Evolutionary conservation across 2,888 invertebrate genomes (phyloP).

Genomic region (Hydropsyche betteni): DNA sequence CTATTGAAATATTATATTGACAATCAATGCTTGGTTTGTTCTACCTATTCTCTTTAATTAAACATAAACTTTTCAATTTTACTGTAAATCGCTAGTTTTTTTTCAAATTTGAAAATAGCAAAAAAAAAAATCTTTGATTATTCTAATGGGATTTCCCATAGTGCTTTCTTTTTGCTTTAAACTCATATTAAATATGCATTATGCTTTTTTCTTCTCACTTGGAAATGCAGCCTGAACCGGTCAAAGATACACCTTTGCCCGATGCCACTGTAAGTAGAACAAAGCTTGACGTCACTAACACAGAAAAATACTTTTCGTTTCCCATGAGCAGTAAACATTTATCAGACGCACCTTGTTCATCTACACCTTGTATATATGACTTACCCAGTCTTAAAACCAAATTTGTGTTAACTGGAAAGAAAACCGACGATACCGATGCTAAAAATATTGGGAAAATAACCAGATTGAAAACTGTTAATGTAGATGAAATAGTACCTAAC

Average conservation of each 20-base stretch:
- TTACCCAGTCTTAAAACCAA: conserved; percentile 33
- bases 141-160: too few relatives aligned
- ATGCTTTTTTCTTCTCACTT: conserved; percentile 53
- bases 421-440: not conserved
- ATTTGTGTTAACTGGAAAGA: not conserved
- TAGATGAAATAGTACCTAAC: conserved; percentile 32
- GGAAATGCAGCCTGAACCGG: conserved; percentile 58
- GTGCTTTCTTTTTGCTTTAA: too few relatives aligned
- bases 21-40: conserved; percentile 31
- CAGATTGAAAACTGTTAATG: not conserved
- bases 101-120: too few relatives aligned
- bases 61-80: too few relatives aligned
- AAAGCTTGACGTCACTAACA: conserved; percentile 47
- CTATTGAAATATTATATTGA: too few relatives aligned
- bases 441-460: not conserved
- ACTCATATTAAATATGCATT: conserved; percentile 6
- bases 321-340: conserved; percentile 50
- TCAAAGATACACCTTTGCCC: conserved; percentile 56
- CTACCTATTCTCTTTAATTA: conserved; percentile 17
- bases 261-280: conserved; percentile 60
- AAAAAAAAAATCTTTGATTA: too few relatives aligned
- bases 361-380: conserved; percentile 41
- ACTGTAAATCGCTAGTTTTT: too few relatives aligned
- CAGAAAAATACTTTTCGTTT: conserved; percentile 51
- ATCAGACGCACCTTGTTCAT: conserved; percentile 53